Percentiles rank a stretch among this genome's conserved stretches.
These are phyloP conservation scores for Etheostoma cragini DNA, from an alignment of 2,113 vertebrate genomes.

Conservation along the genomic window DNA sequence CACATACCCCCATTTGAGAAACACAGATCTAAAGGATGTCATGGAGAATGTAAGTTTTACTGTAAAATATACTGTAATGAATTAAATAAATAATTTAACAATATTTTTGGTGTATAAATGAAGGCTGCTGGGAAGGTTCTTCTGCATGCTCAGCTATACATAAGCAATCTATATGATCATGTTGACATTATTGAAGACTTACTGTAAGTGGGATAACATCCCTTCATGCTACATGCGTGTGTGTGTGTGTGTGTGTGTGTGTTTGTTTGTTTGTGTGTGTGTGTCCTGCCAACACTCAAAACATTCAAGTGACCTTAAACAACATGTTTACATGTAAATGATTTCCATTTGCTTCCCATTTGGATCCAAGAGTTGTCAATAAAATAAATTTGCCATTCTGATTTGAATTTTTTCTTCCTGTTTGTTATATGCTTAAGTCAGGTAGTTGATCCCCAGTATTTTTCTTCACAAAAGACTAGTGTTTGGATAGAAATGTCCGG, in stretches of 20 bases:
- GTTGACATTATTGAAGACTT: constrained; percentile 31
- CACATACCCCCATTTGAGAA: no score
- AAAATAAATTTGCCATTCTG: constrained; percentile 61
- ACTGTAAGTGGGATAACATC: constrained; percentile 18
- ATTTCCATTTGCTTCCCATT: constrained; percentile 46
- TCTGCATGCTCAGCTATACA: constrained; percentile 61
- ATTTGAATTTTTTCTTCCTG: neutral
- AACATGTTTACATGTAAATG: constrained; percentile 65
- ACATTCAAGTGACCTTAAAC: constrained; percentile 73
- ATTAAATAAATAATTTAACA: no score
- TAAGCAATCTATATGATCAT: constrained; percentile 15
- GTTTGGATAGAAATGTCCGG: no score
- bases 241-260: no score
- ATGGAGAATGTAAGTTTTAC: neutral
- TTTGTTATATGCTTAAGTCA: neutral
- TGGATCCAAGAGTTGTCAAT: constrained; percentile 58
- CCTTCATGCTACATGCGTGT: constrained; percentile 23
- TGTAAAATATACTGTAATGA: neutral
- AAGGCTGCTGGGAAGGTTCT: constrained; percentile 61
- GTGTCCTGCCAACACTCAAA: constrained; percentile 41
- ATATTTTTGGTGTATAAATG: neutral
- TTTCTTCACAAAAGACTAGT: no score
- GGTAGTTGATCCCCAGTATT: neutral
- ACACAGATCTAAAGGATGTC: neutral
- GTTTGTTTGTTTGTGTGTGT: neutral